Base-by-base conservation (phyloP, 2,113 vertebrate genomes). In the Anolis sagrei region DNA sequence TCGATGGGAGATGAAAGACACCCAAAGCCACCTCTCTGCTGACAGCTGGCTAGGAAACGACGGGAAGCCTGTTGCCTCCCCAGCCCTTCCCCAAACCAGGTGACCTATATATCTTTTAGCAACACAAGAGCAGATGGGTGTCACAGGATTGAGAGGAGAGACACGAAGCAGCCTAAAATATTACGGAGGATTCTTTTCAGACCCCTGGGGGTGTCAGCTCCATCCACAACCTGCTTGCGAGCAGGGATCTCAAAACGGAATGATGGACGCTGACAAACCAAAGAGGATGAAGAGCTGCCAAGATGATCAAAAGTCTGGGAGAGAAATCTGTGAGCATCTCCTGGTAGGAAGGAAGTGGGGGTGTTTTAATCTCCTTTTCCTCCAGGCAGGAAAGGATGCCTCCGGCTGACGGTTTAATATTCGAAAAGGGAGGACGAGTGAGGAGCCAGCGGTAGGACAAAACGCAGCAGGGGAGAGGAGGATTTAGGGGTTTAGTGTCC, bases 311-410 rank as follows among this genome's bases (percentile, higher is more conserved):
- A 54, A 54, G 25, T 19, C 7, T 3, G 7, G 29, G 44, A 79
- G 39, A 16, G 23, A 80, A 80, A 73, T 34, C 77, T 32, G 18
- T 16, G 73, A 73, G 74, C 48, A 49, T 48, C 72, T 11, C n/a
- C 49, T 32, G 25, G 4, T 18, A 18, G 66, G 68, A n/a, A n/a
- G n/a, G n/a, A 85, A 61, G 29, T 8, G 68, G 77, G 69, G 58
- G 39, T 36, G 8, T 36, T 86, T 80, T 86, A 86, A 86, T 80
- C 84, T 79, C 79, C 68, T 80, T 86, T 74, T 29, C 69, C 69
- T 80, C 39, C 2, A 2, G 69, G 14, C 54, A 16, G 51, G 39
- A 19, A 19, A 29, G 13, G 39, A 77, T 29, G 14, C 5, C 9
- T 32, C 66, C 14, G 29, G 61, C 39, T 25, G 29, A 68, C 21